These are phyloP conservation scores for Poecilia picta DNA, from an alignment of 2,797 vertebrate species.

Conservation along the genomic window DNA sequence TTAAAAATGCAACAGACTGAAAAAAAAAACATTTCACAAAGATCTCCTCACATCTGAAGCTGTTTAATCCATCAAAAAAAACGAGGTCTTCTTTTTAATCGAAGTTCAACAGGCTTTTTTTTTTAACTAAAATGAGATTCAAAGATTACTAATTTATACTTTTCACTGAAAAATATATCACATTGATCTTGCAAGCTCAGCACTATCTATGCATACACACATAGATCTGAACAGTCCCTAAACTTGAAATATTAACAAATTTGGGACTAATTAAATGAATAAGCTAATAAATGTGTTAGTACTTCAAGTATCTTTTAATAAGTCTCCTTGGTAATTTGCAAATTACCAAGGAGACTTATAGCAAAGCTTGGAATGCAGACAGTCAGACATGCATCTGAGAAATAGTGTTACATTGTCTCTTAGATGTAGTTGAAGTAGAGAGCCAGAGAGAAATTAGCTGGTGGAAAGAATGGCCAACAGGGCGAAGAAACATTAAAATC, in stretches of 20 bases:
- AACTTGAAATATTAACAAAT: not conserved
- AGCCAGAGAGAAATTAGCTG: not conserved
- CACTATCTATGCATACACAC: not conserved
- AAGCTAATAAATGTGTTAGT: not conserved
- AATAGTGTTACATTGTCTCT: not conserved
- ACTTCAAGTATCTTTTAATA: not conserved
- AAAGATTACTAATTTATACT: not conserved
- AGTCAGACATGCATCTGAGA: not conserved
- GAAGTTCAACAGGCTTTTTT: not conserved
- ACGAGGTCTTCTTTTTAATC: not conserved
- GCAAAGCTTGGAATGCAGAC: not conserved
- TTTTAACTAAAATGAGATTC: not conserved
- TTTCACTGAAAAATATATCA: not conserved
- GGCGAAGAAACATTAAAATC: not conserved
- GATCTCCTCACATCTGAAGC: slow-evolving; percentile 23
- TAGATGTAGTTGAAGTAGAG: not conserved
- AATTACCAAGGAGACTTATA: too few species aligned
- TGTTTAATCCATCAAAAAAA: slow-evolving; percentile 4
- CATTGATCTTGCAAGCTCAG: not conserved
- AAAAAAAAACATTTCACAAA: slow-evolving; percentile 6
- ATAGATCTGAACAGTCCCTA: not conserved
- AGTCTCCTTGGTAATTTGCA: too few species aligned
- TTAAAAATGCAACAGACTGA: slow-evolving; percentile 24
- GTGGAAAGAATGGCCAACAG: not conserved
- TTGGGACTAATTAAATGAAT: not conserved